These are phyloP conservation scores for Tiliacea citrago DNA, from an alignment of 2,888 invertebrate genomes.

Conservation along the genomic window DNA sequence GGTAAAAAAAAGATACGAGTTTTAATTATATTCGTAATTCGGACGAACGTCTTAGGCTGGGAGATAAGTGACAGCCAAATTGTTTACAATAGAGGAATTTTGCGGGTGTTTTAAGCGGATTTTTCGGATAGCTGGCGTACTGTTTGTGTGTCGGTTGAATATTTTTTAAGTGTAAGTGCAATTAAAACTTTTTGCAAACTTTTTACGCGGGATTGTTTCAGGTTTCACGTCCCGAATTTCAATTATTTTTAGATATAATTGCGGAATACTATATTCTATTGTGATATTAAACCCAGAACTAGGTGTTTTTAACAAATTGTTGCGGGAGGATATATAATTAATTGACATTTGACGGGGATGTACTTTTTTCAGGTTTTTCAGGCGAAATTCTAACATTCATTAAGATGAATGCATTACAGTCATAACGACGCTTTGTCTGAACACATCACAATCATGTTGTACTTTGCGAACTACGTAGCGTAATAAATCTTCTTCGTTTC, in stretches of 20 bases:
- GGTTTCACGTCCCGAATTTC: not conserved
- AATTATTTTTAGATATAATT: not conserved
- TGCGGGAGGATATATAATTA: not conserved
- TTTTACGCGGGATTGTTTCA: slow-evolving; percentile 25
- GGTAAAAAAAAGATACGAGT: not conserved
- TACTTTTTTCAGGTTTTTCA: not conserved
- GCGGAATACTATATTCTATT: not conserved
- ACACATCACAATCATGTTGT: not conserved
- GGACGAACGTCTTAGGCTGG: slow-evolving; percentile 31
- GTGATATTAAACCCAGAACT: not conserved
- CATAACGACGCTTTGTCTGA: slow-evolving; percentile 16
- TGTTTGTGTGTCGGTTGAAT: slow-evolving; percentile 4
- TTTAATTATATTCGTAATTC: slow-evolving; percentile 29
- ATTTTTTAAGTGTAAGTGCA: slow-evolving; percentile 9
- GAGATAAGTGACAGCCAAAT: slow-evolving; percentile 45
- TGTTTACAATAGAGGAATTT: slow-evolving; percentile 52
- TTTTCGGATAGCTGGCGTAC: not conserved
- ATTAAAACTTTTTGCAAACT: slow-evolving; percentile 47
- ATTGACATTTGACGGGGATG: not conserved
- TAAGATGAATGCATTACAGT: slow-evolving; percentile 3
- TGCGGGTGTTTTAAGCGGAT: slow-evolving; percentile 11
- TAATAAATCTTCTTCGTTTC: slow-evolving; percentile 5
- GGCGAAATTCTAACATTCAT: not conserved
- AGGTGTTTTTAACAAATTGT: not conserved
- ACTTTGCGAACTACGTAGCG: not conserved